Percentiles rank a stretch among this genome's conserved stretches.
phyloP scores from a whole-genome alignment of 2,797 vertebrate genomes.

The Galagoides demidoff region DNA sequence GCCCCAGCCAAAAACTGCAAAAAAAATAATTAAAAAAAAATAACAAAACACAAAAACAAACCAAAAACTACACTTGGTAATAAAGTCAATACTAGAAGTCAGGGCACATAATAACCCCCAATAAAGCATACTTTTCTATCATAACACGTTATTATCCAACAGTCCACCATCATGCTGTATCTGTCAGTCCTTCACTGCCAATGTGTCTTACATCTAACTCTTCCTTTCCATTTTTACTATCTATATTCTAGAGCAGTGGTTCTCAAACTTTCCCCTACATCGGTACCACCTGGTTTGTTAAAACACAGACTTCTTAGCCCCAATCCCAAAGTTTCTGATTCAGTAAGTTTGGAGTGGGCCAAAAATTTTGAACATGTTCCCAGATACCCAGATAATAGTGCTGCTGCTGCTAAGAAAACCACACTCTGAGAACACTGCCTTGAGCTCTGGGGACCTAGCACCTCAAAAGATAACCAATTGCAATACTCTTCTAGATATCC shows the following conservation, averaged over 20 bases:
- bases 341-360: background rate
- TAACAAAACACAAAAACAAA: background rate
- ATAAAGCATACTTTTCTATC: background rate
- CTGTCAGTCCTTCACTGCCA: background rate
- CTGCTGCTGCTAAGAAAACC: background rate
- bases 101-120: background rate
- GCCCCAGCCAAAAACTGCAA: too few species aligned
- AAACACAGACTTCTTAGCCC: background rate
- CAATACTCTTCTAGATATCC: background rate
- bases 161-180: too few species aligned
- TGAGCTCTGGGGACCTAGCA: background rate
- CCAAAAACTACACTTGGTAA: background rate
- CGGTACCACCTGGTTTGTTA: conserved; percentile 17
- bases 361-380: background rate
- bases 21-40: too few species aligned
- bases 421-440: conserved; percentile 15
- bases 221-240: conserved; percentile 21
- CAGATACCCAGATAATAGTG: background rate
- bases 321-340: conserved; percentile 24
- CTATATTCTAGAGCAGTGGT: background rate
- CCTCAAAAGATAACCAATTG: conserved; percentile 11
- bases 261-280: background rate
- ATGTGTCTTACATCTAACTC: background rate
- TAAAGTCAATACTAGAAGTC: background rate
- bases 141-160: background rate